Conservation (phyloP, 2,113 vertebrate genomes). For the Dasyprocta punctata region DNA sequence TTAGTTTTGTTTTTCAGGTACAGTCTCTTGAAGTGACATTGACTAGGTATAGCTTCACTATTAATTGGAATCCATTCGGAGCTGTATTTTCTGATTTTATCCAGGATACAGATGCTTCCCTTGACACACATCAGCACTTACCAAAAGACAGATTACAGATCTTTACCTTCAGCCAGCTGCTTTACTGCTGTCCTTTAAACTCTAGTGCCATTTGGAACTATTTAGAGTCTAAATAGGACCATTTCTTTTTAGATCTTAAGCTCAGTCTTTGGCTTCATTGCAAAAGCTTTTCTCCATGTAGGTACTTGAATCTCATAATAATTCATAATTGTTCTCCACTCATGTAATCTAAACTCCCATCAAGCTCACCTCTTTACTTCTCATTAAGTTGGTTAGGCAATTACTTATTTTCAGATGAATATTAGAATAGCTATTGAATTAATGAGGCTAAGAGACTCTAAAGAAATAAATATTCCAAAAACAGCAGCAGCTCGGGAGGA, state of each 20-base stretch:
- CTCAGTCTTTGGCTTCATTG: neutral
- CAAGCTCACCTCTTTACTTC: neutral
- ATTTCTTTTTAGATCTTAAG: neutral
- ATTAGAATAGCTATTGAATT: conserved; percentile 21
- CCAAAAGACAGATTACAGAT: neutral
- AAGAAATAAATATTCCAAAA: neutral
- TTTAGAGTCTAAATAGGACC: neutral
- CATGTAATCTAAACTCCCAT: neutral
- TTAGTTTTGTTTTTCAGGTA: neutral
- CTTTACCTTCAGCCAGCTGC: neutral
- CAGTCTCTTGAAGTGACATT: neutral
- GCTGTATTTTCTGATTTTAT: neutral
- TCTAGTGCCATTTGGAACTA: too few relatives aligned
- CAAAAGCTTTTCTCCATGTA: neutral
- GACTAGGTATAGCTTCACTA: neutral
- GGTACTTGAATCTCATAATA: neutral
- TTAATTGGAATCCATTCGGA: neutral
- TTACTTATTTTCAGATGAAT: conserved; percentile 41
- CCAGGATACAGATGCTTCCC: neutral
- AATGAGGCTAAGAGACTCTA: neutral
- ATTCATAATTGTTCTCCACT: conserved; percentile 21
- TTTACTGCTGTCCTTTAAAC: neutral
- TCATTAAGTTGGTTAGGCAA: neutral
- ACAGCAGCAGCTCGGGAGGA: neutral
- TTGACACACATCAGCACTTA: neutral